Evolutionary conservation across 2,888 invertebrate species (phyloP), one percentile per base, ranked within the genome.

Genomic region (Orchesella flavescens): DNA sequence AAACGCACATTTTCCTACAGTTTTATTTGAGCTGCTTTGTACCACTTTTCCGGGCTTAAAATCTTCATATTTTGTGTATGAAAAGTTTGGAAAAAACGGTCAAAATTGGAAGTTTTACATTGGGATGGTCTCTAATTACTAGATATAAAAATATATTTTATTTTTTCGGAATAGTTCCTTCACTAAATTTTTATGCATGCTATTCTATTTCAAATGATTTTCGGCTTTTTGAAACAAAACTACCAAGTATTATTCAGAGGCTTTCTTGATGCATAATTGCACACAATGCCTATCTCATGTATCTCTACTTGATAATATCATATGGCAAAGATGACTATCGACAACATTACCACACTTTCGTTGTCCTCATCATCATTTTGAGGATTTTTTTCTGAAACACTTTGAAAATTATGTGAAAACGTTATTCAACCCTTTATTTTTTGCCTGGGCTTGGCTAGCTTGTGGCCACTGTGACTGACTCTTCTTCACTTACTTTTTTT

Each of bases 11-110:
- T 53, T 73, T 59, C 43, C 34, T 13, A 55, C 55, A 71, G n/a
- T 71, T 71, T 46, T 46, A 21, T 57, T 15, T 72, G 34, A 72
- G 53, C 72, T 23, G 34, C 34, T 34, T 34, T 34, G 34, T 4
- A 57, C 12, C 69, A 53, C 19, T 68, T 44, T 68, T 69, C 46
- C 23, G 5, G 34, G 34, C 7, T 7, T 34, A 34, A 7, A 34
- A 34, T 34, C 34, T 4, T 34, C 34, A 34, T 34, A 7, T 34
- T 34, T 34, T 34, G 34, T n/a, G 34, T 34, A 34, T 2, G 3
- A 34, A 34, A 34, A 34, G 34, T 34, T 53, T 9, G n/a, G 24
- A 61, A 43, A 49, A 74, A 74, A 74, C 73, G 73, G 73, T 74
- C 73, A 74, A 44, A 71, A 59, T 34, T 44, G 9, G 43, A 57